Conservation (phyloP, 2,113 vertebrate species). For the Agelaius phoeniceus region DNA sequence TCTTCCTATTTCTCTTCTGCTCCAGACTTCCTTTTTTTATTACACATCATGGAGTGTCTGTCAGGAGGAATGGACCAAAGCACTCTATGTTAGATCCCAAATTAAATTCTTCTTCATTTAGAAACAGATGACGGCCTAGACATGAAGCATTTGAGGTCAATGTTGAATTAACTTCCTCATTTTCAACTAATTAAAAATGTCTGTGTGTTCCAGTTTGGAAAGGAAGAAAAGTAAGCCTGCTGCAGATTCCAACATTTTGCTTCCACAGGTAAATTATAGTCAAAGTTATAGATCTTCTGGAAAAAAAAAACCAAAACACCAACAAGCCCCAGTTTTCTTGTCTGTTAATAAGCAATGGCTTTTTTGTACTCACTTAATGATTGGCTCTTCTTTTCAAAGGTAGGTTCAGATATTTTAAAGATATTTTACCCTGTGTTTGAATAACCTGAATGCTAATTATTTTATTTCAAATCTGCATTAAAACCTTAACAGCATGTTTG, state of each 20-base stretch:
- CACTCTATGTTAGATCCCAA: neutral
- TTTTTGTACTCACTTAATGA: neutral
- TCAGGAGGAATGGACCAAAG: neutral
- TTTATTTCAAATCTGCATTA: neutral
- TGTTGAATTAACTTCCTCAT: neutral
- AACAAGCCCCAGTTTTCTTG: neutral
- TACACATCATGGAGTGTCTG: neutral
- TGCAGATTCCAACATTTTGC: neutral
- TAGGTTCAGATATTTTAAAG: neutral
- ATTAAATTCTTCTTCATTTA: slow-evolving; percentile 37
- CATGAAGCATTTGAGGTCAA: neutral
- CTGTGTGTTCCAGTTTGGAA: neutral
- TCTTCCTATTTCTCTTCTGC: neutral
- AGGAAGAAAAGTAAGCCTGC: fast-evolving
- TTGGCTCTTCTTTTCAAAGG: neutral
- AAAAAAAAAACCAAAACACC: neutral
- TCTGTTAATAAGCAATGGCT: neutral
- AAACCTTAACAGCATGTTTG: neutral
- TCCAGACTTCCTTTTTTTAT: neutral
- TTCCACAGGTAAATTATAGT: neutral
- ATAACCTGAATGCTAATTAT: neutral
- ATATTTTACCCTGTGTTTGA: neutral
- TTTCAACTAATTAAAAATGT: slow-evolving; percentile 19
- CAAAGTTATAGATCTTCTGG: neutral
- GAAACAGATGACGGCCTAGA: neutral